These are phyloP conservation scores for Mesoclemmys tuberculata DNA, from an alignment of 2,113 vertebrate genomes.

Conservation along the genomic window DNA sequence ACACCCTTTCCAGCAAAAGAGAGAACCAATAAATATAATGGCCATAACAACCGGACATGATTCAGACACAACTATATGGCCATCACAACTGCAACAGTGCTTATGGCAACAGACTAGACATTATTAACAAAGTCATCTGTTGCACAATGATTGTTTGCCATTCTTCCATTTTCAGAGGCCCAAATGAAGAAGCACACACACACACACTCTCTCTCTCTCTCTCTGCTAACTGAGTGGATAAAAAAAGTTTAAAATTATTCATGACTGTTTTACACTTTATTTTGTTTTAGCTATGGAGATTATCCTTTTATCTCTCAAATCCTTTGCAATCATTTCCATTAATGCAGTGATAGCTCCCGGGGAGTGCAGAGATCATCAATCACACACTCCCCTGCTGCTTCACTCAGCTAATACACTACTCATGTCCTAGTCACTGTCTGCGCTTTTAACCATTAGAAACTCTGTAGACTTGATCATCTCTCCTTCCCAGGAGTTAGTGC, in stretches of 20 bases:
- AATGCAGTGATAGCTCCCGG: background rate
- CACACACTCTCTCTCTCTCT: background rate
- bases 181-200: background rate
- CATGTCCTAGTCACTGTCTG: background rate
- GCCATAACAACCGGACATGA: background rate
- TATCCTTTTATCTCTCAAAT: conserved; percentile 30
- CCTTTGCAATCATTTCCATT: conserved; percentile 37
- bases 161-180: background rate
- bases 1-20: background rate
- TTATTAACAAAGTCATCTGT: background rate
- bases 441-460: background rate
- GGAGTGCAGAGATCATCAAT: conserved; percentile 23
- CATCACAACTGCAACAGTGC: background rate
- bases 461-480: background rate
- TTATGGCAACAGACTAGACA: background rate
- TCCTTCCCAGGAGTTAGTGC: background rate
- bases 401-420: background rate
- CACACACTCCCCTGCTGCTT: conserved; percentile 14
- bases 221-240: background rate
- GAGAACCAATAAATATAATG: background rate
- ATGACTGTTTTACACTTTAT: background rate
- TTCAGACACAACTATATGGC: background rate
- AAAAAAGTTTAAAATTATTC: background rate
- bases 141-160: background rate
- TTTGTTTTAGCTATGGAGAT: background rate